Percentiles rank a stretch among this genome's conserved stretches.
Evolutionary conservation across 2,797 vertebrate genomes (phyloP).

Genomic region (Chiloscyllium punctatum): DNA sequence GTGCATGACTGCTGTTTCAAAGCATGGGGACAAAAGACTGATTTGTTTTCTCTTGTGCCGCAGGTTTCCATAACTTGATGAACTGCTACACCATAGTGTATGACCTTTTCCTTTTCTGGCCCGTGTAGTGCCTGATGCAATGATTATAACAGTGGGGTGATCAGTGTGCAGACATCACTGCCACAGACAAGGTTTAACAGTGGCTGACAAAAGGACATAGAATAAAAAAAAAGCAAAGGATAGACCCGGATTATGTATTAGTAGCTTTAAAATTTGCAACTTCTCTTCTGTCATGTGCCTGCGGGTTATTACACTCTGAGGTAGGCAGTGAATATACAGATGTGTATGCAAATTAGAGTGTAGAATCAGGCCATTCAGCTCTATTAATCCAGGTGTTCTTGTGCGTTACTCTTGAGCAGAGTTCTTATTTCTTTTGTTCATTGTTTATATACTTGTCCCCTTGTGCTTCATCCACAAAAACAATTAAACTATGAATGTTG

Average conservation of each 20-base stretch:
- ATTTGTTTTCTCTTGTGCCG: neutral
- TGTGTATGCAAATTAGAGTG: neutral
- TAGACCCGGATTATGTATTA: too few relatives aligned
- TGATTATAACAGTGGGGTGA: neutral
- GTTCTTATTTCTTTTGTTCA: neutral
- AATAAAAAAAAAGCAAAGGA: neutral
- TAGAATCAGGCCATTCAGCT: neutral
- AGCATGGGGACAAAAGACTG: neutral
- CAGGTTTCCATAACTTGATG: neutral
- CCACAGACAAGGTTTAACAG: neutral
- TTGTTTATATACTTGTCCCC: neutral
- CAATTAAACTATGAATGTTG: neutral
- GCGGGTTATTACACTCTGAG: neutral
- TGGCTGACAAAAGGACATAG: too few relatives aligned
- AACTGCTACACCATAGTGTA: neutral
- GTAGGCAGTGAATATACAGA: neutral
- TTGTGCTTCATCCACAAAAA: neutral
- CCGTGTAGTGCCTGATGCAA: neutral
- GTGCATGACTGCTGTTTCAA: neutral
- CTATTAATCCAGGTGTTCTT: neutral
- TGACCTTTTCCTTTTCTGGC: neutral
- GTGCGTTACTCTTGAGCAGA: neutral
- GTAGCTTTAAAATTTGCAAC: neutral
- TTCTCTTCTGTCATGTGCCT: neutral
- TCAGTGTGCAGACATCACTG: neutral